Conservation (phyloP, 2,113 vertebrate genomes). For the Thymallus thymallus region DNA sequence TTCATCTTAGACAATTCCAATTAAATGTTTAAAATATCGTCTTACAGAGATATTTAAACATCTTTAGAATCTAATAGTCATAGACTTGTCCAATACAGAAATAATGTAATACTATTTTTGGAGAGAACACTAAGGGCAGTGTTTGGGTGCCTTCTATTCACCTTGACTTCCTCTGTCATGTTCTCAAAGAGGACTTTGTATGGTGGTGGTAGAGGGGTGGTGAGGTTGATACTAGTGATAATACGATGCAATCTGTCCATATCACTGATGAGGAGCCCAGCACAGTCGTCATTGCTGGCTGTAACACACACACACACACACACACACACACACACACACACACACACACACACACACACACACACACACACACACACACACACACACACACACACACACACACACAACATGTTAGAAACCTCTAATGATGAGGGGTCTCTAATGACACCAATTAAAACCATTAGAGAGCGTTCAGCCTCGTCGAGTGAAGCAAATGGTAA, state of each 20-base stretch:
- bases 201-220: slow-evolving; percentile 86
- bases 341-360: slow-evolving; percentile 13
- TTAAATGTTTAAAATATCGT: too few relatives aligned
- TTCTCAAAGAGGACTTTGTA: slow-evolving; percentile 91
- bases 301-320: slow-evolving; percentile 7
- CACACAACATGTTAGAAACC: slow-evolving; percentile 17
- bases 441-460: slow-evolving; percentile 16
- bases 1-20: too few relatives aligned
- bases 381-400: too few relatives aligned
- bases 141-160: slow-evolving; percentile 45
- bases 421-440: not conserved
- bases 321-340: slow-evolving; percentile 31
- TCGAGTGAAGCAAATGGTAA: not conserved
- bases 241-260: slow-evolving; percentile 85
- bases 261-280: slow-evolving; percentile 86
- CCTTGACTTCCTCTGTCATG: slow-evolving; percentile 91
- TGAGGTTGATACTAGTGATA: slow-evolving; percentile 86
- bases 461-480: not conserved
- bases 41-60: too few relatives aligned
- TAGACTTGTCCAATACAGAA: too few relatives aligned
- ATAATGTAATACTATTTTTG: too few relatives aligned
- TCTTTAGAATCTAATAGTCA: too few relatives aligned
- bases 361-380: too few relatives aligned
- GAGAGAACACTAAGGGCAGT: not conserved
- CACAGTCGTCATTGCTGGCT: slow-evolving; percentile 96